Base-by-base conservation (phyloP, 2,797 vertebrate species). In the Molothrus aeneus region DNA sequence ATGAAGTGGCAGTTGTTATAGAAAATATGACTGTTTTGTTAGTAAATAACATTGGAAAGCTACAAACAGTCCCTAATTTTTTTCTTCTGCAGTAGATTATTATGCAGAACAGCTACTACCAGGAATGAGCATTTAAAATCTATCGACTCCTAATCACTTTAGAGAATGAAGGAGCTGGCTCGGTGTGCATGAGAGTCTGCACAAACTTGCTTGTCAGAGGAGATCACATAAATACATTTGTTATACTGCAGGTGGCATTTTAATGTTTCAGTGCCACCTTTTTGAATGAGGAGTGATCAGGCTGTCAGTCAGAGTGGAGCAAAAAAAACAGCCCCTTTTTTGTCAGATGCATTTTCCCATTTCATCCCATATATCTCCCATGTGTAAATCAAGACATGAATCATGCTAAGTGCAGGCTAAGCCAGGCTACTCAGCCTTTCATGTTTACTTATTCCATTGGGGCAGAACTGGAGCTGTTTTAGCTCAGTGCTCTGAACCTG, bases 11-110 rank as follows among this genome's bases (percentile, higher is more conserved):
- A 95, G 82, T 94, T 93, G 86, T 85, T 94, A 80, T 22, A 90
- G 79, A 93, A 95, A 96, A 96, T 97, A 95, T 74, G 72, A 88
- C 85, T 94, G 61, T 73, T 96, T 96, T 95, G 85, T 95, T 96
- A 94, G 93, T 96, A 97, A 96, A 97, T 96, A 97, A 94, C 59
- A 93, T 90, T 66, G 15, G 14, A 94, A 94, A 92, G 31, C 65
- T 80, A 95, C 83, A 88, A 90, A 75, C 65, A 95, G 45, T 17
- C 43, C 71, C 53, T 51, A 69, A 20, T 70, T 69, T 92, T 74
- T 69, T 78, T 43, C 36, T 73, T 8, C 54, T 75, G 17, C 17
- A 47, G 25, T 31, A 57, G 40, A 86, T 79, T 81, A 86, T n/a
- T 79, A 88, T 80, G 71, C 48, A 75, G 74, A 90, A 36, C 42